Percentiles rank a stretch among this genome's conserved stretches.
phyloP scores from a whole-genome alignment of 2,888 invertebrate genomes.

The Erebia ligea region DNA sequence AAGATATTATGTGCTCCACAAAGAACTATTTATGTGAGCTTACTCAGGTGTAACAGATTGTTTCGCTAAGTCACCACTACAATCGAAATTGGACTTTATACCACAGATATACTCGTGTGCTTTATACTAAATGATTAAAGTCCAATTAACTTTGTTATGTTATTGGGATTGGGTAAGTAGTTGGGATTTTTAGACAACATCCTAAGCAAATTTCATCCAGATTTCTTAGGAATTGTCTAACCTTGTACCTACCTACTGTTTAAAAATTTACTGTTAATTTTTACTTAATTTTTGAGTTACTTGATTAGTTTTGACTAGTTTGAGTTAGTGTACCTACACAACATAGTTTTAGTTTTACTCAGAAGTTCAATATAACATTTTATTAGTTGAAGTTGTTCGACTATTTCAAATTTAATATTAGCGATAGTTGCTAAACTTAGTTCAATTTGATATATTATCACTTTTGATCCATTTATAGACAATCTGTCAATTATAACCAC shows the following conservation, averaged over 20 bases:
- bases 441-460: neutral
- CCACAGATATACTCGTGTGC: no score
- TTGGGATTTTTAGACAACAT: neutral
- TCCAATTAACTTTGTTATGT: constrained; percentile 7
- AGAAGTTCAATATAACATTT: neutral
- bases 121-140: neutral
- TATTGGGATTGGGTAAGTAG: neutral
- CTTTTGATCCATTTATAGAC: neutral
- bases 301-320: constrained; percentile 8
- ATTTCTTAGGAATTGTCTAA: constrained; percentile 3
- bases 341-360: constrained; percentile 32
- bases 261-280: neutral
- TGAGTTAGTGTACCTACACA: constrained; percentile 20
- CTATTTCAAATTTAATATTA: constrained; percentile 3
- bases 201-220: constrained; percentile 7
- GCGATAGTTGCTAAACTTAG: constrained; percentile 4
- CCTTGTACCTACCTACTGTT: neutral
- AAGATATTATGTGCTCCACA: constrained; percentile 27
- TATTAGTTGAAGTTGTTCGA: constrained; percentile 7
- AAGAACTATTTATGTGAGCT: constrained; percentile 31
- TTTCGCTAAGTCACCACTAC: constrained; percentile 37
- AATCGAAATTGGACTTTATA: constrained; percentile 6
- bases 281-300: neutral
- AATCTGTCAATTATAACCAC: constrained; percentile 1
- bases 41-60: constrained; percentile 29